These are phyloP conservation scores for Pantherophis guttatus DNA, from an alignment of 2,113 vertebrate species.

Conservation along the genomic window DNA sequence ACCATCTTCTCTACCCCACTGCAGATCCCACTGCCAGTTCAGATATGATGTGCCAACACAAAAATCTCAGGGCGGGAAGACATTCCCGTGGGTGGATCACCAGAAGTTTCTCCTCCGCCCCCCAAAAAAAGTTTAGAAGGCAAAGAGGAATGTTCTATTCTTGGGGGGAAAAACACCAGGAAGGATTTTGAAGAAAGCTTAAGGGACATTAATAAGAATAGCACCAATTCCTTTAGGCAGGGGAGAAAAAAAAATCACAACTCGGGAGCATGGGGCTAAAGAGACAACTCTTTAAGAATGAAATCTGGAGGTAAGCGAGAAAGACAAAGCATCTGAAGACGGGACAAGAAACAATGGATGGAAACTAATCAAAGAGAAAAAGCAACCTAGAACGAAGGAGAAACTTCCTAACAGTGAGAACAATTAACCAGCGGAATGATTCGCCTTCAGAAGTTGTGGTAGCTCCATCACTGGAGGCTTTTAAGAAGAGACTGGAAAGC, in stretches of 20 bases:
- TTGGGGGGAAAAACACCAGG: neutral
- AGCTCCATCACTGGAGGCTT: too few relatives aligned
- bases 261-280: neutral
- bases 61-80: neutral
- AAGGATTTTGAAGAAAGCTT: neutral
- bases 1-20: neutral
- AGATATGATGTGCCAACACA: neutral
- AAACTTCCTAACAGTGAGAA: neutral
- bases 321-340: neutral
- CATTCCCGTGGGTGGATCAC: neutral
- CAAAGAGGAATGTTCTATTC: neutral
- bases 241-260: neutral
- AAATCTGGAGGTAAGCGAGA: neutral
- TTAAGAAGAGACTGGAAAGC: too few relatives aligned
- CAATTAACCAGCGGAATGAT: neutral
- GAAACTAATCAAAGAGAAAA: neutral
- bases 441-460: neutral
- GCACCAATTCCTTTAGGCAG: neutral
- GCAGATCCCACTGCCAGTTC: neutral
- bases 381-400: neutral
- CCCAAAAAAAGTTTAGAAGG: neutral
- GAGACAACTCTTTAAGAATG: neutral
- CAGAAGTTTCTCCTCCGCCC: neutral
- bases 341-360: neutral
- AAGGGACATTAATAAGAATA: neutral